These are phyloP conservation scores for Aphrocallistes beatrix DNA, from an alignment of 37 sponge, comb jelly and placozoan species.

Conservation along the genomic window DNA sequence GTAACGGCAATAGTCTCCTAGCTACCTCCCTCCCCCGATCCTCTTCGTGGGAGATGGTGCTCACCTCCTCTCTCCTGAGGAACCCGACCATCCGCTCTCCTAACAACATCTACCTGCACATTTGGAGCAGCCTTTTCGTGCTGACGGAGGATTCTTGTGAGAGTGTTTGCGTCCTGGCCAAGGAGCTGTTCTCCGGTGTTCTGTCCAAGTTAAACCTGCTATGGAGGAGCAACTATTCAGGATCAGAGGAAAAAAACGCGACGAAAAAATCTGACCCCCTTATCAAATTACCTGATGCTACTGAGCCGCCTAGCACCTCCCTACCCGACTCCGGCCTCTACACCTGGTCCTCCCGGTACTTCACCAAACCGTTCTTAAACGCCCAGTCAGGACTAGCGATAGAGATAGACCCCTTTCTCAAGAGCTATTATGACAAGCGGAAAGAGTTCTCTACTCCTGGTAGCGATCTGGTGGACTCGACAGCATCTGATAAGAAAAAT, in stretches of 20 bases:
- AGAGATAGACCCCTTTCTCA: not conserved
- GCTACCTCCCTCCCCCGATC: not conserved
- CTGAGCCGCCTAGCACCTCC: not conserved
- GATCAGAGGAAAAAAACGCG: not conserved
- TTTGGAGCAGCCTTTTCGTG: not conserved
- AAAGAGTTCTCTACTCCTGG: not conserved
- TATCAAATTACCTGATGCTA: not conserved
- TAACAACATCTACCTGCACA: not conserved
- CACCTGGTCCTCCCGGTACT: not conserved
- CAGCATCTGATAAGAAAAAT: not conserved
- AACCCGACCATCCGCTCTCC: not conserved
- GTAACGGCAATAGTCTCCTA: not conserved
- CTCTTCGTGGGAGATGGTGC: not conserved
- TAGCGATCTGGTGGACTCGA: not conserved
- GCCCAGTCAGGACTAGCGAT: not conserved
- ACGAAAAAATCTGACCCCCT: not conserved
- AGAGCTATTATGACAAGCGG: not conserved
- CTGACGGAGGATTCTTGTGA: not conserved
- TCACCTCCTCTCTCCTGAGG: not conserved
- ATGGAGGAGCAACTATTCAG: not conserved
- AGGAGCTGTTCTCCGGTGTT: not conserved
- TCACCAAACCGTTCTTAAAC: not conserved
- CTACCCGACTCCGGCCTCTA: not conserved
- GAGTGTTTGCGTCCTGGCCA: not conserved
- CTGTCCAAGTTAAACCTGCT: not conserved